phyloP scores from a whole-genome alignment of 1,140 invertebrate genomes.

The Watersipora subatra region DNA sequence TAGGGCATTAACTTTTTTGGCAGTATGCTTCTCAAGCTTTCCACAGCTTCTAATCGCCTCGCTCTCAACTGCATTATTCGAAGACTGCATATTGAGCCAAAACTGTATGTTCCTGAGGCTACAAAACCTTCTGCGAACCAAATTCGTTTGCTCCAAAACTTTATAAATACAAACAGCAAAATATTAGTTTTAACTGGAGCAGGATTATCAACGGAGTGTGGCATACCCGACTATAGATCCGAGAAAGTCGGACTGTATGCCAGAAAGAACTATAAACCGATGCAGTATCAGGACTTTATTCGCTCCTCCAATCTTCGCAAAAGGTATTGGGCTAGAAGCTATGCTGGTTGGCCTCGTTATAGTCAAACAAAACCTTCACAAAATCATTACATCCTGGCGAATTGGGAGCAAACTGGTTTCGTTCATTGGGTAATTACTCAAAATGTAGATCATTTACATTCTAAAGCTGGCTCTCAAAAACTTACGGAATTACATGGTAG shows the following conservation, averaged over 20 bases:
- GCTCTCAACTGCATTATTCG: too few relatives aligned
- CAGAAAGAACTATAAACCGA: constrained; percentile 61
- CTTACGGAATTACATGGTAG: constrained; percentile 86
- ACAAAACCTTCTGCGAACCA: constrained; percentile 43
- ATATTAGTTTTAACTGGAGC: constrained; percentile 70
- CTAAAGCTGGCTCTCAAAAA: constrained; percentile 70
- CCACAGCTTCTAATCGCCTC: too few relatives aligned
- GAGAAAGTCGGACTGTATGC: constrained; percentile 82
- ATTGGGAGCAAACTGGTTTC: constrained; percentile 43
- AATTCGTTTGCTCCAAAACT: constrained; percentile 50
- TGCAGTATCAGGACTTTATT: constrained; percentile 64
- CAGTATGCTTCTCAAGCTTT: too few relatives aligned
- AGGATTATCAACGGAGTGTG: constrained; percentile 86
- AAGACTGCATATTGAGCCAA: too few relatives aligned
- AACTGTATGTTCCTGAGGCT: constrained; percentile 20
- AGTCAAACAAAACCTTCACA: constrained; percentile 44
- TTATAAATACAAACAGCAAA: constrained; percentile 44
- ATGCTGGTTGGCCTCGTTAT: constrained; percentile 70
- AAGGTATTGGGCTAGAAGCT: constrained; percentile 92
- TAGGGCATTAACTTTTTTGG: too few relatives aligned
- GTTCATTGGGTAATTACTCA: constrained; percentile 60
- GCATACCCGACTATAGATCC: constrained; percentile 83
- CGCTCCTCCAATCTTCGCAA: constrained; percentile 53
- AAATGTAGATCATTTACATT: constrained; percentile 86
- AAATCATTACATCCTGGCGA: constrained; percentile 40